Evolutionary conservation across 2,888 invertebrate species (phyloP), one percentile per base, ranked within the genome.

Genomic region (Zelleria hepariella): DNA sequence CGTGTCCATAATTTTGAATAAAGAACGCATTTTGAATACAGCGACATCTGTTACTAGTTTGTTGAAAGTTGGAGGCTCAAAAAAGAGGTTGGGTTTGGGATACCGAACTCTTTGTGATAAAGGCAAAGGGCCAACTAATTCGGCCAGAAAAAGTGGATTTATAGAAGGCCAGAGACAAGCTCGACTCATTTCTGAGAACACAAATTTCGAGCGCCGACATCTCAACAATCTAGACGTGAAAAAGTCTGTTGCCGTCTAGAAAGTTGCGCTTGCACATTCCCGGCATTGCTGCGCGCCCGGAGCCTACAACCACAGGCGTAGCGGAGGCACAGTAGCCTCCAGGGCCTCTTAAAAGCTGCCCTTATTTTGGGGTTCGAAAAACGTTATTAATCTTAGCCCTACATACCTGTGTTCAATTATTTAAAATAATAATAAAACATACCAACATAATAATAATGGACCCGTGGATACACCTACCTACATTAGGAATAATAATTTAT

Each of bases 211-310:
- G 18, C 20, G 47, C 53, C 32, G 53, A 32, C 58, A 52, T 58
- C 49, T 21, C 32, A 53, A 27, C 24, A 49, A 49, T 58, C 32
- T 53, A 53, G 58, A 58, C 58, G 24, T 23, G 20, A 58, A 58
- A 58, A 58, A 53, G 15, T 42, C 51, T 51, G 20, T 21, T 51
- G 18, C 32, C 32, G 58, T 58, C 58, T 58, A 58, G 58, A 58
- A 58, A 58, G 58, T 42, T 53, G 42, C 23, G 15, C 32, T 42
- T 25, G 49, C 58, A 32, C 52, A 58, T 58, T 58, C 58, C 53
- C 53, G n/a, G 18, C 52, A 58, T 58, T 21, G 51, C 58, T 18
- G 58, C 3, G 47, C 23, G 57, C 57, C 26, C 23, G 58, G 27
- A 20, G 57, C 47, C 57, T 57, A 48, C 48, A 25, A 26, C 24